Percentiles rank a stretch among this genome's conserved stretches.
Conservation (phyloP, 2,888 invertebrate species). For the Ochlodes sylvanus region DNA sequence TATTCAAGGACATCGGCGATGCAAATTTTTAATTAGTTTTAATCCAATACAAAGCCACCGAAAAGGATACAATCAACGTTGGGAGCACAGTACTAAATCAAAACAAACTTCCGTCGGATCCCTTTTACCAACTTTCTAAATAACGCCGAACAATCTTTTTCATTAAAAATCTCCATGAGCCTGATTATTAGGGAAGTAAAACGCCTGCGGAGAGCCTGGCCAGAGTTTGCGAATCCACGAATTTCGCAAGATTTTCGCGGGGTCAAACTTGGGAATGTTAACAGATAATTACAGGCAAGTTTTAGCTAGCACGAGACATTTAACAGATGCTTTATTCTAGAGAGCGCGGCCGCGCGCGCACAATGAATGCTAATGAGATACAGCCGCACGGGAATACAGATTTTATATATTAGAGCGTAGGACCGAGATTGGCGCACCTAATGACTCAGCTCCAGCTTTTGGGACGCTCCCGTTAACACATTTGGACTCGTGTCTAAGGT, state of each 20-base stretch:
- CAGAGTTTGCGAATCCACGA: slow-evolving; percentile 68
- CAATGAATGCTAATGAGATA: slow-evolving; percentile 82
- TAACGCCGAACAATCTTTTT: slow-evolving; percentile 83
- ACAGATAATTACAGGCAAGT: slow-evolving; percentile 84
- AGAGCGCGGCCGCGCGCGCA: slow-evolving; percentile 79
- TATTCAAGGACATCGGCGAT: slow-evolving; percentile 33
- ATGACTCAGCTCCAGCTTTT: slow-evolving; percentile 57
- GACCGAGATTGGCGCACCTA: slow-evolving; percentile 55
- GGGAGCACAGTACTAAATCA: slow-evolving; percentile 77
- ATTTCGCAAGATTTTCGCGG: slow-evolving; percentile 77
- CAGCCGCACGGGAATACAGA: slow-evolving; percentile 56
- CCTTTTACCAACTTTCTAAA: slow-evolving; percentile 83
- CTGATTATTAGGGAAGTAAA: slow-evolving; percentile 82
- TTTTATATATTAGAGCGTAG: slow-evolving; percentile 59
- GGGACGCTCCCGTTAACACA: slow-evolving; percentile 79
- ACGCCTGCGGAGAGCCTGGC: slow-evolving; percentile 75
- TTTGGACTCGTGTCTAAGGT: slow-evolving; percentile 82
- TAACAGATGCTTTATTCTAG: slow-evolving; percentile 84
- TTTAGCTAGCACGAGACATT: slow-evolving; percentile 84
- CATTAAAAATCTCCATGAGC: slow-evolving; percentile 83
- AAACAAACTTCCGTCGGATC: slow-evolving; percentile 79
- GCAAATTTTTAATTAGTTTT: slow-evolving; percentile 70
- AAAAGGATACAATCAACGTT: slow-evolving; percentile 75
- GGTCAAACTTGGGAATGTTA: slow-evolving; percentile 84
- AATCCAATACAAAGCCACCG: slow-evolving; percentile 75